Conservation (phyloP, 2,113 vertebrate genomes). For the Rynchops niger region DNA sequence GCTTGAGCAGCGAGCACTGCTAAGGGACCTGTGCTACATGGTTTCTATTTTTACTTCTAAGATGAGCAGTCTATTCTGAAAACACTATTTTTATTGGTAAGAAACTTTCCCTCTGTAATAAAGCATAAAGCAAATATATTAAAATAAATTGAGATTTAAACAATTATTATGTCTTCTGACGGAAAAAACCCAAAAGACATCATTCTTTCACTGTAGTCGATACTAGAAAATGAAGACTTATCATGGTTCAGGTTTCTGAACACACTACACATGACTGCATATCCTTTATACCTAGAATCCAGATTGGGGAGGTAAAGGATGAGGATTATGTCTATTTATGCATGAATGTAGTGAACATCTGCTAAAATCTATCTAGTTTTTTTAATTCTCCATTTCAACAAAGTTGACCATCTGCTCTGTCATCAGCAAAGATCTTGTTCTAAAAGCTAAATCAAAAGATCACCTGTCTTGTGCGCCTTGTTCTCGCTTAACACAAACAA, state of each 20-base stretch:
- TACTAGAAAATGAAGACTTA: not conserved
- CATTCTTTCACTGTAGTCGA: not conserved
- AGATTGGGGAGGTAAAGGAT: not conserved
- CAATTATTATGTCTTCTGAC: not conserved
- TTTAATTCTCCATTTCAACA: slow-evolving; percentile 20
- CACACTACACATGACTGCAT: not conserved
- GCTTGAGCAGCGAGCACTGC: not conserved
- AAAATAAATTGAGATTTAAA: not conserved
- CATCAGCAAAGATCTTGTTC: slow-evolving; percentile 29
- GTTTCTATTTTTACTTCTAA: not conserved
- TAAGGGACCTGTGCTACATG: not conserved
- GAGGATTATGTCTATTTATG: slow-evolving; percentile 12
- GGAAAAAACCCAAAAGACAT: not conserved
- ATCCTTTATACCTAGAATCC: not conserved
- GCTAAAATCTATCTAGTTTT: slow-evolving; percentile 49
- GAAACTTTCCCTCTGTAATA: not conserved
- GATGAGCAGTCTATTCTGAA: not conserved
- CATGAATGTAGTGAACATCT: slow-evolving; percentile 37
- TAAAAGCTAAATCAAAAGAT: slow-evolving; percentile 55
- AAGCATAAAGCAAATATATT: not conserved
- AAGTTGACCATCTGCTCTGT: slow-evolving; percentile 62
- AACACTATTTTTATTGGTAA: not conserved
- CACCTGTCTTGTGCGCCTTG: not conserved
- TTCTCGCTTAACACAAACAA: not conserved
- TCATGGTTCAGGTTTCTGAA: not conserved